These are phyloP conservation scores for Beroe ovata DNA, from an alignment of 37 sponge, comb jelly and placozoan species.

Conservation along the genomic window DNA sequence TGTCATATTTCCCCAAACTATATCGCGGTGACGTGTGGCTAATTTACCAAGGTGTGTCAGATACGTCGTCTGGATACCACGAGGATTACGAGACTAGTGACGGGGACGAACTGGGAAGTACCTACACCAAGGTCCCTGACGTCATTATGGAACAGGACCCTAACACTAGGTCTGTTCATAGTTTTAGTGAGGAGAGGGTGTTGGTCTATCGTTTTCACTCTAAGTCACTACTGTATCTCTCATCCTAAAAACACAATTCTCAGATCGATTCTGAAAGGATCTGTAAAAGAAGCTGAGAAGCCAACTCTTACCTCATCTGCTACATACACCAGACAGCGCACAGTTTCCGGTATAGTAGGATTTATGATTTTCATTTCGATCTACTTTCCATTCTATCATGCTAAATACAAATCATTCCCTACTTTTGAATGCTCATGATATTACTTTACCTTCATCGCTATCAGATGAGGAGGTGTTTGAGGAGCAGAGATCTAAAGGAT, in stretches of 20 bases:
- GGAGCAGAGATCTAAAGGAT: constrained; percentile 23
- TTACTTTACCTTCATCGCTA: too few species aligned
- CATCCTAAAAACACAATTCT: background rate
- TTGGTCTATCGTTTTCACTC: too few species aligned
- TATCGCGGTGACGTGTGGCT: too few species aligned
- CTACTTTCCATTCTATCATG: too few species aligned
- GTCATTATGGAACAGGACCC: constrained; percentile 60
- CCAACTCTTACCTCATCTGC: constrained; percentile 7
- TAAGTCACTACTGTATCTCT: too few species aligned
- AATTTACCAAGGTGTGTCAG: constrained; percentile 55
- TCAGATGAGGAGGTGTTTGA: constrained; percentile 61
- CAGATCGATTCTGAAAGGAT: constrained; percentile 44
- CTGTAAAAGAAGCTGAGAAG: constrained; percentile 36
- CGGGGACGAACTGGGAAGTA: constrained; percentile 37
- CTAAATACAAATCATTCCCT: too few species aligned
- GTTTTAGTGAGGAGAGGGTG: too few species aligned
- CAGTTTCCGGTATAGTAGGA: too few species aligned
- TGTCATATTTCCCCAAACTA: too few species aligned
- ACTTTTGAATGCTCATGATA: too few species aligned
- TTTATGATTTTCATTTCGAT: too few species aligned
- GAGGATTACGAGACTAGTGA: constrained; percentile 40
- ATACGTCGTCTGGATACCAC: constrained; percentile 59
- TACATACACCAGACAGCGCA: background rate
- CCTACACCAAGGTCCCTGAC: constrained; percentile 24
- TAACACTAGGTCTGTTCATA: background rate